These are phyloP conservation scores for Eupeodes luniger DNA, from an alignment of 2,888 invertebrate species.

Conservation along the genomic window DNA sequence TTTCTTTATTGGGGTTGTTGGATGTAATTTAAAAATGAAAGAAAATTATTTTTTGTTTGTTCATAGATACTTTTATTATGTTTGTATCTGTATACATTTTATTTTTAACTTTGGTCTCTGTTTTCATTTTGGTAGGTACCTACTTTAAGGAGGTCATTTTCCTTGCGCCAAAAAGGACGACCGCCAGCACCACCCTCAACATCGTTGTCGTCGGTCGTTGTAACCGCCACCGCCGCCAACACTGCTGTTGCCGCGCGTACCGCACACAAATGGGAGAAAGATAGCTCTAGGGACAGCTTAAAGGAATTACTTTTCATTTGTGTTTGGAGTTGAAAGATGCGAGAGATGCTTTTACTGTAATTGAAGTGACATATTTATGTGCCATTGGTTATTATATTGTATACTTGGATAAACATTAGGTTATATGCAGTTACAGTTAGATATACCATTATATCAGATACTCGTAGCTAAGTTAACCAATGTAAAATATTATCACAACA, in stretches of 20 bases:
- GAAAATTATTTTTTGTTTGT: conserved; percentile 29
- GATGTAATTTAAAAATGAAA: conserved; percentile 61
- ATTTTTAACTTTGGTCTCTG: conserved; percentile 27
- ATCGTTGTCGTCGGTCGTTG: too few species aligned
- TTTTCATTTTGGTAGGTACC: conserved; percentile 24
- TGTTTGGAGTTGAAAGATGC: conserved; percentile 36
- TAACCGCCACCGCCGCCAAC: too few species aligned
- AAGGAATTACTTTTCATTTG: conserved; percentile 65
- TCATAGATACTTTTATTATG: background rate
- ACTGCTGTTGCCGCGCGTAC: too few species aligned
- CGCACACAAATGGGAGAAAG: conserved; percentile 44
- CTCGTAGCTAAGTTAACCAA: background rate
- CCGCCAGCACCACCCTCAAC: background rate
- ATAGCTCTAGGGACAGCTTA: conserved; percentile 54
- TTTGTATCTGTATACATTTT: too few species aligned
- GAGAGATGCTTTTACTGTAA: conserved; percentile 59
- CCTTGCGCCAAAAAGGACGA: conserved; percentile 35
- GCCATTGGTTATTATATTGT: conserved; percentile 18
- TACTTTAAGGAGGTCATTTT: conserved; percentile 58
- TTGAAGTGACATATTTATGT: conserved; percentile 59
- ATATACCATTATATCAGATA: too few species aligned
- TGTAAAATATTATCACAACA: background rate
- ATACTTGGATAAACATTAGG: background rate
- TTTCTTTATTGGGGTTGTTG: conserved; percentile 64
- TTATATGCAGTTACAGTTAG: background rate